Evolutionary conservation across 2,113 vertebrate species (phyloP).

Genomic region (Sinocyclocheilus maitianheensis): DNA sequence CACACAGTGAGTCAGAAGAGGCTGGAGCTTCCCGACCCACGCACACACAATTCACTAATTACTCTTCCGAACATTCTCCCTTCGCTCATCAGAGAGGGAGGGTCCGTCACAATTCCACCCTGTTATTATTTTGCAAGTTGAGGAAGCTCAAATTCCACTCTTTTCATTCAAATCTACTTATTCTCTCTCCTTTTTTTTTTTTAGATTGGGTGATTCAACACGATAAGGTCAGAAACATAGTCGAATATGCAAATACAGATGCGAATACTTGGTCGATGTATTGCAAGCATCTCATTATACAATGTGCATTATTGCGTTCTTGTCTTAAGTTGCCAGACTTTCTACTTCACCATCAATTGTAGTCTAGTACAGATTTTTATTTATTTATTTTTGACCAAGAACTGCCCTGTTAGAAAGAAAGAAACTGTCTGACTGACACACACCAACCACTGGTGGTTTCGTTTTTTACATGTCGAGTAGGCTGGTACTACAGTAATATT

Average conservation of each 20-base stretch:
- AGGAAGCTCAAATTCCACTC: background rate
- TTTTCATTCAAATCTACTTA: background rate
- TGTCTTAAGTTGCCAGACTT: background rate
- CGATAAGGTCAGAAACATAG: background rate
- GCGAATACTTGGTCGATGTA: background rate
- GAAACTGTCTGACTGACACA: background rate
- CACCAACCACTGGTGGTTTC: background rate
- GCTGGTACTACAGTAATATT: no score
- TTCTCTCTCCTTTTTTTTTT: background rate
- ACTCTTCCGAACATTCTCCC: slow-evolving; percentile 29
- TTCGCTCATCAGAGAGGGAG: slow-evolving; percentile 12
- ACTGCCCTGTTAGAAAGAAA: background rate
- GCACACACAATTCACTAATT: slow-evolving; percentile 29
- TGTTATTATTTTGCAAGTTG: slow-evolving; percentile 18
- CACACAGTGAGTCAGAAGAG: slow-evolving; percentile 69
- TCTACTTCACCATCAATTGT: background rate
- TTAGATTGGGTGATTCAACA: background rate
- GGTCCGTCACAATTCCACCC: background rate
- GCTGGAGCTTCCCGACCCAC: slow-evolving; percentile 2
- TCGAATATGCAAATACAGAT: background rate
- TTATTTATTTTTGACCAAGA: background rate
- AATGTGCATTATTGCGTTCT: background rate
- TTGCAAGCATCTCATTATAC: background rate
- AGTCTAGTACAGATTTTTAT: background rate
- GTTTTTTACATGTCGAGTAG: background rate